These are phyloP conservation scores for Dysidea cf. avara DNA, from an alignment of 37 sponge, comb jelly and placozoan genomes.

Conservation along the genomic window DNA sequence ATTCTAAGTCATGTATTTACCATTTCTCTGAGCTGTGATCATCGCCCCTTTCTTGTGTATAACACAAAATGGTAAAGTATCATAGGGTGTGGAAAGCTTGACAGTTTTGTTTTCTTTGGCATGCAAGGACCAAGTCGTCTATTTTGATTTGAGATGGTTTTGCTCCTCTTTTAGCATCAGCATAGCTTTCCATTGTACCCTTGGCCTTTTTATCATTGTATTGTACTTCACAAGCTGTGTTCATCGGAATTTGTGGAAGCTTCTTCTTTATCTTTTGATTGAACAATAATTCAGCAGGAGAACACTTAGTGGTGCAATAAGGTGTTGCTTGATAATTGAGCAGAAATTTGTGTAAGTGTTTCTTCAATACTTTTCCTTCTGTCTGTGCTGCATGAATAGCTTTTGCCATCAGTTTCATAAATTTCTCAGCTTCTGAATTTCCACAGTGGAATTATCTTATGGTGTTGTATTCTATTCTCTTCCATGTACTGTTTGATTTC, in stretches of 20 bases:
- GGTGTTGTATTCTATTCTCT: conserved; percentile 31
- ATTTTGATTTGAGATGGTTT: conserved; percentile 14
- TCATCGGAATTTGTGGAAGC: conserved; percentile 13
- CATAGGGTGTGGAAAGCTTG: conserved; percentile 38
- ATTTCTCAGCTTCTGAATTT: conserved; percentile 49
- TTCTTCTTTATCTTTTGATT: conserved; percentile 30
- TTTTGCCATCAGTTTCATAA: conserved; percentile 51
- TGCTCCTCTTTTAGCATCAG: conserved; percentile 2
- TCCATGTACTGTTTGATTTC: conserved; percentile 29
- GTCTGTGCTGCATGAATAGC: conserved; percentile 23
- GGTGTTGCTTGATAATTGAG: conserved; percentile 44
- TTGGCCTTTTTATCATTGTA: conserved; percentile 25
- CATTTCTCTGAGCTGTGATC: conserved; percentile 1
- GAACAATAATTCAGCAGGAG: too few species aligned
- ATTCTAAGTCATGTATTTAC: background rate
- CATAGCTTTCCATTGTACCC: conserved; percentile 20
- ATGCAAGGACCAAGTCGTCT: conserved; percentile 30
- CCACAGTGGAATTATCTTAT: conserved; percentile 33
- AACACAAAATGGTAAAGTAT: conserved; percentile 8
- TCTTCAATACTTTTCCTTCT: conserved; percentile 45
- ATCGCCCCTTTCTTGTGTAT: background rate
- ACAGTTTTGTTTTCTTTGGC: conserved; percentile 46
- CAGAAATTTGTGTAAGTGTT: conserved; percentile 26
- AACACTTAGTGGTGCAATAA: conserved; percentile 29
- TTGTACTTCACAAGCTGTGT: conserved; percentile 3